Evolutionary conservation across 2,113 vertebrate genomes (phyloP).

Genomic region (Corythornis vintsioides): DNA sequence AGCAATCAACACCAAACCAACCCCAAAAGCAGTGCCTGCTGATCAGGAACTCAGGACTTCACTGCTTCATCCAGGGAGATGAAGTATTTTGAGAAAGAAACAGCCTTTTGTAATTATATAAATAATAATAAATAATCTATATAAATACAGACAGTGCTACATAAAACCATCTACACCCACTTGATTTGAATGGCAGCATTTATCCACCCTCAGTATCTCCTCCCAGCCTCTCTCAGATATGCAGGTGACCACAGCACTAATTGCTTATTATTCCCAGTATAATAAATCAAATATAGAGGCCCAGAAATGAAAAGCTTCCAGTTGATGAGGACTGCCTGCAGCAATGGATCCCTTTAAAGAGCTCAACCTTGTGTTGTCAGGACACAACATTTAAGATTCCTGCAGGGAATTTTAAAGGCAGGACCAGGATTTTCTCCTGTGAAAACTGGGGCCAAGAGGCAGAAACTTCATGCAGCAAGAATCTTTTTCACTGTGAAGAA

Average conservation of each 20-base stretch:
- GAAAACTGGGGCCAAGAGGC: not conserved
- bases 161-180: not conserved
- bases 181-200: not conserved
- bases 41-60: not conserved
- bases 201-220: not conserved
- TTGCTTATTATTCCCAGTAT: conserved; percentile 15
- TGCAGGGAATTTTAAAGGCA: conserved; percentile 14
- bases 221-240: not conserved
- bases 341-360: not conserved
- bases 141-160: not conserved
- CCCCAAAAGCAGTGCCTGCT: not conserved
- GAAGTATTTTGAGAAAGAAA: not conserved
- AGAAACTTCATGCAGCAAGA: not conserved
- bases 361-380: conserved; percentile 28
- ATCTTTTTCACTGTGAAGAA: not conserved
- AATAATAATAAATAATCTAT: not conserved
- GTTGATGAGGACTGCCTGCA: conserved; percentile 40
- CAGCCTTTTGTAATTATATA: not conserved
- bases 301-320: conserved; percentile 14
- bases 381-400: conserved; percentile 15
- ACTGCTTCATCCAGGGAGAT: not conserved
- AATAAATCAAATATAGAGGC: conserved; percentile 19
- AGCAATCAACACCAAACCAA: not conserved
- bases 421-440: not conserved
- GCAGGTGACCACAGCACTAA: not conserved